These are phyloP conservation scores for Zoanthus sansibaricus DNA, from an alignment of 92 coral and sea anemone genomes.

Conservation along the genomic window DNA sequence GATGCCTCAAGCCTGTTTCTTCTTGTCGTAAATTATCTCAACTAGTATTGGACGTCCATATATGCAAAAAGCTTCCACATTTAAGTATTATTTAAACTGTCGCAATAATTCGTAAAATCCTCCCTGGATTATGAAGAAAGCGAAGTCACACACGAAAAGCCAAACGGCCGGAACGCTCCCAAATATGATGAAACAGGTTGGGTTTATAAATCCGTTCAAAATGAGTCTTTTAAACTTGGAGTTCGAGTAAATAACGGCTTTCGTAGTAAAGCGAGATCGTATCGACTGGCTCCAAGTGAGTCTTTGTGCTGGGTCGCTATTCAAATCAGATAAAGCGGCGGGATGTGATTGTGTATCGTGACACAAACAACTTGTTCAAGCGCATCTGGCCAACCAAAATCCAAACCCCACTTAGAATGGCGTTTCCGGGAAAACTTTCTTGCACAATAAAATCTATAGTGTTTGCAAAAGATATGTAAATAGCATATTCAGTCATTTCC, in stretches of 20 bases:
- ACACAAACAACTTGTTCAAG: constrained; percentile 20
- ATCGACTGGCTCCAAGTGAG: neutral
- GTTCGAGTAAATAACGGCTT: neutral
- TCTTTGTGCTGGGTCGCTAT: constrained; percentile 29
- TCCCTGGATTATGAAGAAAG: constrained; percentile 31
- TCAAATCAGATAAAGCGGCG: constrained; percentile 9
- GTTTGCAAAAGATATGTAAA: constrained; percentile 7
- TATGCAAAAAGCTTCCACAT: constrained; percentile 21
- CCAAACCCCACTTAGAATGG: constrained; percentile 12
- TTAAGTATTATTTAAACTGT: constrained; percentile 36
- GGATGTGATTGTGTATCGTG: constrained; percentile 15
- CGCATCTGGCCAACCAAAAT: constrained; percentile 21
- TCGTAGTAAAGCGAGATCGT: neutral
- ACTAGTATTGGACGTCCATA: constrained; percentile 23
- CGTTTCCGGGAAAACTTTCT: constrained; percentile 16
- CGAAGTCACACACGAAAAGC: constrained; percentile 2
- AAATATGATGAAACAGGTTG: neutral
- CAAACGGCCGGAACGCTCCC: neutral
- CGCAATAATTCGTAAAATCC: constrained; percentile 27
- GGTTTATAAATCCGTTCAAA: neutral
- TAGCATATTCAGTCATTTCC: neutral
- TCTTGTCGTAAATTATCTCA: constrained; percentile 12
- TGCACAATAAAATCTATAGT: neutral
- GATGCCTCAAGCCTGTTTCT: constrained; percentile 19
- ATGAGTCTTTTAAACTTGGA: constrained; percentile 3